phyloP scores from a whole-genome alignment of 2,888 invertebrate genomes.

The Falcaria lacertinaria region DNA sequence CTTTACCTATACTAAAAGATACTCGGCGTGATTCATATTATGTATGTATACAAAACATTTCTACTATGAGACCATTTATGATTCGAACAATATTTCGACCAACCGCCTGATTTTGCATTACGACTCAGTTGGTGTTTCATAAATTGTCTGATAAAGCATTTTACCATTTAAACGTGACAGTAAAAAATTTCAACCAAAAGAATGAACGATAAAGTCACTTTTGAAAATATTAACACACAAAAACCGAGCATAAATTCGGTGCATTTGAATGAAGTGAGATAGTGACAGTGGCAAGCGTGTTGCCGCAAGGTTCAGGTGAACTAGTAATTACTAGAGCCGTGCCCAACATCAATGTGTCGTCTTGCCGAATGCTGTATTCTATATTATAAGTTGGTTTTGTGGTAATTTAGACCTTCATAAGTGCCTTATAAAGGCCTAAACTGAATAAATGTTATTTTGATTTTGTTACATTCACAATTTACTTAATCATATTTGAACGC shows the following conservation, averaged over 20 bases:
- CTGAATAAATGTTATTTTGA: no score
- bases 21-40: no score
- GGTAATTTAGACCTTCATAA: no score
- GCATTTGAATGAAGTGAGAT: conserved; percentile 56
- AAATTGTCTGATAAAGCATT: conserved; percentile 5
- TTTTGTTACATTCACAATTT: no score
- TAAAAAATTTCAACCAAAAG: neutral
- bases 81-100: no score
- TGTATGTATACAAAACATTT: no score
- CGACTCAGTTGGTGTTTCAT: neutral
- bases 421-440: no score
- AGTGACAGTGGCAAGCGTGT: conserved; percentile 53
- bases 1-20: no score
- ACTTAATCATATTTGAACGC: no score
- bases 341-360: neutral
- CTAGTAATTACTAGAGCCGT: conserved; percentile 28
- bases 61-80: no score
- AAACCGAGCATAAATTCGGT: conserved; percentile 32
- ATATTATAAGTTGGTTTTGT: no score
- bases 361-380: neutral
- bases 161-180: neutral
- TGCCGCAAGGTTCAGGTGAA: conserved; percentile 39
- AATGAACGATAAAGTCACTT: conserved; percentile 11
- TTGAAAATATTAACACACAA: conserved; percentile 8
- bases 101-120: no score